These are phyloP conservation scores for Hippocampus kuda DNA, from an alignment of 2,797 vertebrate species.

Conservation along the genomic window DNA sequence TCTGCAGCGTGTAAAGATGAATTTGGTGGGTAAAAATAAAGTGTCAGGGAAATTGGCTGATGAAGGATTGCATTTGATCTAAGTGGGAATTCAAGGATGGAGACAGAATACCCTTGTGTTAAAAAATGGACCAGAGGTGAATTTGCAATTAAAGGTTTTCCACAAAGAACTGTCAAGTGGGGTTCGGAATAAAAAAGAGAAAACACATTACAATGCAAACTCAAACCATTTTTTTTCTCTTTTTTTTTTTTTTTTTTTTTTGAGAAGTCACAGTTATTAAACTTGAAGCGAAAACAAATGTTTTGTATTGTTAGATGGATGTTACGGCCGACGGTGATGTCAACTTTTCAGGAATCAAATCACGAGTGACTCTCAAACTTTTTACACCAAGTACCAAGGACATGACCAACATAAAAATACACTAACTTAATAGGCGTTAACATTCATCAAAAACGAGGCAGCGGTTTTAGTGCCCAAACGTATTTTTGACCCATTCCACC, in stretches of 20 bases:
- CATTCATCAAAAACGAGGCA: too few relatives aligned
- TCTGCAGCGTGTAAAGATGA: slow-evolving; percentile 60
- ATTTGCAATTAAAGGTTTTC: slow-evolving; percentile 58
- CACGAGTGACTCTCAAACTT: neutral
- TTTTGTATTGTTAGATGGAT: neutral
- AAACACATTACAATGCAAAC: slow-evolving; percentile 10
- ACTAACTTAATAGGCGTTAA: neutral
- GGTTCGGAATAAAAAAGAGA: slow-evolving; percentile 37
- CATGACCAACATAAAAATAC: neutral
- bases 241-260: neutral
- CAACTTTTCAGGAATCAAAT: neutral
- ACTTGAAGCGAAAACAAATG: neutral
- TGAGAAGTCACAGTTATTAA: neutral
- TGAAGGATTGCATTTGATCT: slow-evolving; percentile 69
- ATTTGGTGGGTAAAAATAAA: slow-evolving; percentile 61
- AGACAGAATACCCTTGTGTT: slow-evolving; percentile 60
- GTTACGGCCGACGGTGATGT: neutral
- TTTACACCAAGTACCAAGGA: neutral
- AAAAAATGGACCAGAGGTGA: slow-evolving; percentile 44
- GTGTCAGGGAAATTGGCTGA: slow-evolving; percentile 66
- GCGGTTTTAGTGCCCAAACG: neutral
- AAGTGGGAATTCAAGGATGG: slow-evolving; percentile 58
- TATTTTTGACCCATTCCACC: neutral
- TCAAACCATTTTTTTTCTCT: neutral
- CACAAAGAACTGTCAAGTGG: slow-evolving; percentile 35